Percentiles rank a stretch among this genome's conserved stretches.
These are phyloP conservation scores for Hirundo rustica DNA, from an alignment of 2,797 vertebrate genomes.

Conservation along the genomic window DNA sequence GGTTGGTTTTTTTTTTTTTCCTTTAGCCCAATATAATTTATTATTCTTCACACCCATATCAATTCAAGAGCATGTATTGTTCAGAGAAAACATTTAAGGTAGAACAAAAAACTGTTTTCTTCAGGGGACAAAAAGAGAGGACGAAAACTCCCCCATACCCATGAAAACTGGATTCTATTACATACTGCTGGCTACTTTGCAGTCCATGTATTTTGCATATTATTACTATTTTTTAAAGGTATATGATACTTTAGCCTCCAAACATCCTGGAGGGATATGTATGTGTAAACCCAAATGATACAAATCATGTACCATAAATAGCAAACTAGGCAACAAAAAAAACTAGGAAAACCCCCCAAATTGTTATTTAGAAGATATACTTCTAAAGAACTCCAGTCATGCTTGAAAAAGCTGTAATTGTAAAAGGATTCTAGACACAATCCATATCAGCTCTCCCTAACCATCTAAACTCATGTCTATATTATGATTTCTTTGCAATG, in stretches of 20 bases:
- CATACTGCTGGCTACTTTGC: neutral
- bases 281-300: neutral
- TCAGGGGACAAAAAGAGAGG: neutral
- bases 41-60: neutral
- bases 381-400: neutral
- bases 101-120: neutral
- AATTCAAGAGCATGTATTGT: neutral
- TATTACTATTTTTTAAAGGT: slow-evolving; percentile 39
- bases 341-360: neutral
- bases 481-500: slow-evolving; percentile 7
- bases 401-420: neutral
- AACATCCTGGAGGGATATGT: neutral
- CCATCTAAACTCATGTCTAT: neutral
- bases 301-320: neutral
- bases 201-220: neutral
- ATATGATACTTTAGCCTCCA: neutral
- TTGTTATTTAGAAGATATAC: neutral
- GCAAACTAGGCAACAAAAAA: slow-evolving; percentile 17
- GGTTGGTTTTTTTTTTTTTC: neutral
- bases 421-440: neutral
- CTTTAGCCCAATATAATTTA: neutral
- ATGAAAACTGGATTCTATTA: neutral
- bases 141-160: neutral
- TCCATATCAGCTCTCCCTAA: neutral
- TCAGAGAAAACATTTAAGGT: neutral